Percentiles rank a stretch among this genome's conserved stretches.
These are phyloP conservation scores for Heliothis peltigera DNA, from an alignment of 2,888 invertebrate species.

Conservation along the genomic window DNA sequence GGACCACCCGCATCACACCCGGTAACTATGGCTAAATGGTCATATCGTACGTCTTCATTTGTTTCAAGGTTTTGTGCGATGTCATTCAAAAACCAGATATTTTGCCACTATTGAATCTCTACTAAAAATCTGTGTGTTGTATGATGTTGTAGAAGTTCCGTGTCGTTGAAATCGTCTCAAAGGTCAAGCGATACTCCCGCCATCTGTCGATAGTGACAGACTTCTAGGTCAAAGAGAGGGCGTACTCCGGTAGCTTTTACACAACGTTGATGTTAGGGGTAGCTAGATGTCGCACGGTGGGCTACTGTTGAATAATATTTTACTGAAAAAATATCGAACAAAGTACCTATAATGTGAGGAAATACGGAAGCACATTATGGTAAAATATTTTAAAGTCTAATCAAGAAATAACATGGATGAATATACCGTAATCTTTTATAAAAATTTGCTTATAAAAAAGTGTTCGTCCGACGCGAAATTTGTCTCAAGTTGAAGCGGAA, in stretches of 20 bases:
- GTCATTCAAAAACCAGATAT: background rate
- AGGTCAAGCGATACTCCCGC: slow-evolving; percentile 16
- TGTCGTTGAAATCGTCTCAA: background rate
- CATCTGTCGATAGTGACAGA: slow-evolving; percentile 24
- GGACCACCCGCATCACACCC: slow-evolving; percentile 90
- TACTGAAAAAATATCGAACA: background rate
- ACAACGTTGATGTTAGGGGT: slow-evolving; percentile 11
- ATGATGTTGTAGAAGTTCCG: background rate
- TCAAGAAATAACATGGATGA: slow-evolving; percentile 36
- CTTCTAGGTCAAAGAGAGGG: slow-evolving; percentile 5
- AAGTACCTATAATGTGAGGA: background rate
- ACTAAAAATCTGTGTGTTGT: background rate
- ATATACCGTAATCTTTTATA: slow-evolving; percentile 39
- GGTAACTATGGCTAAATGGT: slow-evolving; percentile 73
- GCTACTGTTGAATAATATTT: slow-evolving; percentile 4
- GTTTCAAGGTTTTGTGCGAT: background rate
- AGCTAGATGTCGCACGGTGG: slow-evolving; percentile 40
- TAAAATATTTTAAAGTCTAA: slow-evolving; percentile 37
- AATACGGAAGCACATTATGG: slow-evolving; percentile 25
- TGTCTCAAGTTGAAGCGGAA: slow-evolving; percentile 40
- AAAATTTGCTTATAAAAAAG: slow-evolving; percentile 44
- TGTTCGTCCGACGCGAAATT: slow-evolving; percentile 36
- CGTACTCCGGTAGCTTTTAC: background rate
- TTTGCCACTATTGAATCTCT: background rate
- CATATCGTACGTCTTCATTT: background rate